Percentiles rank a stretch among this genome's conserved stretches.
These are phyloP conservation scores for Aplodontia rufa DNA, from an alignment of 2,113 vertebrate genomes.

Conservation along the genomic window DNA sequence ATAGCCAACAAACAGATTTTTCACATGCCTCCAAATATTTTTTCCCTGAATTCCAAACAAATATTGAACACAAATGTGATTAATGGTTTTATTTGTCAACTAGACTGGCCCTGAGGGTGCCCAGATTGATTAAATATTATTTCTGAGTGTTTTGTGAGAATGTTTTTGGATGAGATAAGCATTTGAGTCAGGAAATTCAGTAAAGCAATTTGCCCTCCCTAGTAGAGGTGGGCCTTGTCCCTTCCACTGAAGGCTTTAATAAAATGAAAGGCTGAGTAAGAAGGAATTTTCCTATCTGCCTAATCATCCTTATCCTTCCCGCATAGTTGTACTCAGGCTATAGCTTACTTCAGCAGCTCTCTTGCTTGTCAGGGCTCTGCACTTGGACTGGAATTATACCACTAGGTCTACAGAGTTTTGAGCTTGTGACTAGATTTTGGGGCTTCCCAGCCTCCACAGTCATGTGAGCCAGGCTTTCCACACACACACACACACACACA, in stretches of 20 bases:
- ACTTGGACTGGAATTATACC: neutral
- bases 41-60: neutral
- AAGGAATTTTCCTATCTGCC: neutral
- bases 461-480: neutral
- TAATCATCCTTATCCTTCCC: neutral
- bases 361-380: neutral
- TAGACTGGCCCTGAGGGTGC: neutral
- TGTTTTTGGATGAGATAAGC: neutral
- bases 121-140: neutral
- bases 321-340: no score
- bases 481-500: neutral
- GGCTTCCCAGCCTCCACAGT: neutral
- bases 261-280: neutral
- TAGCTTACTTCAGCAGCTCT: neutral
- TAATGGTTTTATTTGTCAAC: neutral
- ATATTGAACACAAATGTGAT: neutral
- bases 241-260: neutral
- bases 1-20: neutral
- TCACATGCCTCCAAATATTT: neutral
- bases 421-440: neutral
- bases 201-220: neutral
- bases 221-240: fast-evolving
- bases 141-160: neutral
- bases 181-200: neutral
- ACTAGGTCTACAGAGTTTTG: neutral